phyloP scores from a whole-genome alignment of 2,797 vertebrate species.

The Pteropus rufus region DNA sequence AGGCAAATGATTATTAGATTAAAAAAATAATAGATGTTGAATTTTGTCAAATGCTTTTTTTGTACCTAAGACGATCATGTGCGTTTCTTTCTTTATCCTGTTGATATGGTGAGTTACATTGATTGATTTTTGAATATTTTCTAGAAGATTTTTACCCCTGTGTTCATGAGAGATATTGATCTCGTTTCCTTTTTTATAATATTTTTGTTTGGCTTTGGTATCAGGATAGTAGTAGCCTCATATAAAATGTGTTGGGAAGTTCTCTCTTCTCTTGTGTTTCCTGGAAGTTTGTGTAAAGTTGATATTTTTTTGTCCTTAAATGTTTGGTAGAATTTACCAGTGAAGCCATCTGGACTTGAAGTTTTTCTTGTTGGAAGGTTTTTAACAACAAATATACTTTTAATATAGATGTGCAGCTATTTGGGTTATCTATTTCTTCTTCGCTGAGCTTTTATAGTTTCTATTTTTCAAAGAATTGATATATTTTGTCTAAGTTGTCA shows the following conservation, averaged over 20 bases:
- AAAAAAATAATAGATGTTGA: neutral
- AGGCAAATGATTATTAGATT: neutral
- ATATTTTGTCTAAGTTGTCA: conserved; percentile 1
- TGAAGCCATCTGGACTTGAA: neutral
- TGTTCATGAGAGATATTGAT: neutral
- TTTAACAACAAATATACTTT: neutral
- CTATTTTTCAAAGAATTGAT: neutral
- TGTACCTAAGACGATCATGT: neutral
- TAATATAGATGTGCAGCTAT: neutral
- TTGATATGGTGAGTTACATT: neutral
- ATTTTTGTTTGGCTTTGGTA: neutral
- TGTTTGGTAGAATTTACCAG: conserved; percentile 22
- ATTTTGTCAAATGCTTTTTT: neutral
- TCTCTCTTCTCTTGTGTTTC: neutral
- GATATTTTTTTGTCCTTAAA: neutral
- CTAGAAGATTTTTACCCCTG: neutral
- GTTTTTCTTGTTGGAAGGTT: neutral
- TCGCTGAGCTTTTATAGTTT: neutral
- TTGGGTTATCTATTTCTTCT: neutral
- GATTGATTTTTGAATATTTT: conserved; percentile 1
- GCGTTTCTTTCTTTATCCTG: conserved; percentile 20
- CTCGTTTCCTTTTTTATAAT: neutral
- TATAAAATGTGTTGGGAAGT: neutral
- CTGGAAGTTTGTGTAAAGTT: neutral
- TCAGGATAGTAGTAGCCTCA: neutral